Percentiles rank a stretch among this genome's conserved stretches.
Conservation (phyloP, 1,140 invertebrate genomes). For the Drosophila elegans region DNA sequence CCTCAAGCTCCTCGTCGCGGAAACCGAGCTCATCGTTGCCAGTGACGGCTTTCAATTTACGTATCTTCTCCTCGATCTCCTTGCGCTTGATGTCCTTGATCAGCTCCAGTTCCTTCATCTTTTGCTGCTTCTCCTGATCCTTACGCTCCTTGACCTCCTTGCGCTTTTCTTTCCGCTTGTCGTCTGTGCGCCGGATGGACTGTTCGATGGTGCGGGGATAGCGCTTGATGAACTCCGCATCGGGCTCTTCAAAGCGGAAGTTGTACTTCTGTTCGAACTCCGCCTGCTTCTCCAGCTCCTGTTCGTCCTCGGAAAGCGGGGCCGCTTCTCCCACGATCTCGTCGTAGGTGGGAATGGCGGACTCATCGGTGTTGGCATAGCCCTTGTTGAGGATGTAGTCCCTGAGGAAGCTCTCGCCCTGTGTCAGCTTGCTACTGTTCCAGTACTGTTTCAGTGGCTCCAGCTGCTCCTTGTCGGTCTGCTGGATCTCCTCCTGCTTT, state of each 20-base stretch:
- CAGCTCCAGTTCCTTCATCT: slow-evolving; percentile 94
- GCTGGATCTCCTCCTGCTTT: slow-evolving; percentile 86
- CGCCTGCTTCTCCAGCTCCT: slow-evolving; percentile 91
- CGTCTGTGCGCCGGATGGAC: slow-evolving; percentile 92
- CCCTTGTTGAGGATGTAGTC: slow-evolving; percentile 97
- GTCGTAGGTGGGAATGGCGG: slow-evolving; percentile 89
- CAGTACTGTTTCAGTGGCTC: slow-evolving; percentile 92
- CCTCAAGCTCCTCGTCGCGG: slow-evolving; percentile 90
- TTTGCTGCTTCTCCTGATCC: slow-evolving; percentile 92
- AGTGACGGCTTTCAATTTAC: slow-evolving; percentile 95
- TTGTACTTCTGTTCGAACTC: slow-evolving; percentile 98
- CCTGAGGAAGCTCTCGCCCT: slow-evolving; percentile 94
- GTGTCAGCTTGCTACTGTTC: slow-evolving; percentile 92
- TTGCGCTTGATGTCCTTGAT: slow-evolving; percentile 94
- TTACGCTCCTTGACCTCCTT: slow-evolving; percentile 92
- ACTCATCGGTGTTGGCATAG: slow-evolving; percentile 86
- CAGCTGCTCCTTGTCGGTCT: slow-evolving; percentile 87
- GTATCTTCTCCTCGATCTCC: slow-evolving; percentile 96
- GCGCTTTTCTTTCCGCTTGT: slow-evolving; percentile 91
- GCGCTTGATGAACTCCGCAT: slow-evolving; percentile 95
- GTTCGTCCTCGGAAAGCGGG: slow-evolving; percentile 92
- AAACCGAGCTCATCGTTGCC: slow-evolving; percentile 90
- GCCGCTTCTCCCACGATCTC: slow-evolving; percentile 89
- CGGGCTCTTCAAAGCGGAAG: slow-evolving; percentile 98
- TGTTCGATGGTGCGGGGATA: slow-evolving; percentile 95